Percentiles rank a stretch among this genome's conserved stretches.
Evolutionary conservation across 2,888 invertebrate genomes (phyloP).

Genomic region (Apodemia hepburni): DNA sequence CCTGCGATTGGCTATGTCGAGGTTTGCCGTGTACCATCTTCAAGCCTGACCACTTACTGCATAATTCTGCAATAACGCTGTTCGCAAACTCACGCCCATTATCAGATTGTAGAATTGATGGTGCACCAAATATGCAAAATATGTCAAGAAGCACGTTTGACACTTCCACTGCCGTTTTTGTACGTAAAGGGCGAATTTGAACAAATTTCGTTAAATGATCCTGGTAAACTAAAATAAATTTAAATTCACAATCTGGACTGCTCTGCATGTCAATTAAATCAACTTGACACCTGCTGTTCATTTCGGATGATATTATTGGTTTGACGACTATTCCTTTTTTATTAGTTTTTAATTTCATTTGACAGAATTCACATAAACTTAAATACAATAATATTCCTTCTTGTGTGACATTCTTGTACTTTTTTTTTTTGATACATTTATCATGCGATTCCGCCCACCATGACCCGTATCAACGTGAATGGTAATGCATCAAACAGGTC

Average conservation of each 20-base stretch:
- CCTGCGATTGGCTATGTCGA: background rate
- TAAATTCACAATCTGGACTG: constrained; percentile 7
- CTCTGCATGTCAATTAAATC: background rate
- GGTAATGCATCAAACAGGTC: background rate
- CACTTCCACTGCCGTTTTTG: no score
- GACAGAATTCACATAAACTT: background rate
- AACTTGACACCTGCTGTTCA: constrained; percentile 15
- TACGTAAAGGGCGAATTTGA: background rate
- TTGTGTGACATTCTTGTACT: background rate
- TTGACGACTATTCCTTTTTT: constrained; percentile 8
- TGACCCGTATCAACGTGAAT: background rate
- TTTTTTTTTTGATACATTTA: constrained; percentile 1
- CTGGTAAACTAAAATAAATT: constrained; percentile 6
- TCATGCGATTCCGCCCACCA: background rate
- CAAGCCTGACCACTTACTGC: background rate
- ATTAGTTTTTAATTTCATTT: background rate
- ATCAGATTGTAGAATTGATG: background rate
- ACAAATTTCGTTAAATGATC: constrained; percentile 1
- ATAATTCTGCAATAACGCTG: background rate
- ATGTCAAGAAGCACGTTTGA: constrained; percentile 18
- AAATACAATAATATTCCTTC: background rate
- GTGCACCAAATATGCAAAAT: constrained; percentile 13
- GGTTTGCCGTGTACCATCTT: background rate
- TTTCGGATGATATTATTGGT: constrained; percentile 10
- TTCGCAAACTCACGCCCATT: background rate